A percentile compares a stretch with the other conserved stretches of the same genome.
Conservation (phyloP, 2,888 invertebrate species). For the Orchesellides sinensis region DNA sequence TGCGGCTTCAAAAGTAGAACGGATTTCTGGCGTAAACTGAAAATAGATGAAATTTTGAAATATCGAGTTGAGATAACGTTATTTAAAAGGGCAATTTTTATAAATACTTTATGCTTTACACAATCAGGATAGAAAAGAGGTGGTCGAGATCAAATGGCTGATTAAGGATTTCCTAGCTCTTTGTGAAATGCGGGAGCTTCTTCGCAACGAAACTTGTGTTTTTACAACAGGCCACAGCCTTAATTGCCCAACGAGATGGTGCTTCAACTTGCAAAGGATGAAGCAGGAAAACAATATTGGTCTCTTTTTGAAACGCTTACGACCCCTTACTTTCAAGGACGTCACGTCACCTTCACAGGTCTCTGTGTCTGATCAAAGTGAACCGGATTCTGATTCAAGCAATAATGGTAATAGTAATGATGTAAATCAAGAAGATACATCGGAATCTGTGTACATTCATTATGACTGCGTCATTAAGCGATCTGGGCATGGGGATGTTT, state of each 20-base stretch:
- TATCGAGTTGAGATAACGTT: too few relatives aligned
- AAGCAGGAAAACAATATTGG: conserved; percentile 53
- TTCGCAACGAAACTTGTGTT: conserved; percentile 39
- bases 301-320: conserved; percentile 36
- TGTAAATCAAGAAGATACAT: background rate
- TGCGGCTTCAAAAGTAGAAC: conserved; percentile 22
- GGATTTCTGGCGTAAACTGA: conserved; percentile 43
- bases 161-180: conserved; percentile 38
- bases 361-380: background rate
- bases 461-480: conserved; percentile 46
- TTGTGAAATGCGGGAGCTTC: conserved; percentile 41
- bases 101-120: background rate
- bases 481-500: conserved; percentile 37
- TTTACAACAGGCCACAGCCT: conserved; percentile 32
- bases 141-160: conserved; percentile 37
- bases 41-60: background rate
- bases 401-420: background rate
- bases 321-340: conserved; percentile 26
- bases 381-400: background rate
- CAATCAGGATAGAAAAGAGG: conserved; percentile 35
- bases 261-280: conserved; percentile 55
- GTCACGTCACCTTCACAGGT: background rate
- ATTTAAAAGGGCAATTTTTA: background rate
- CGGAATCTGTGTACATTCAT: conserved; percentile 44
- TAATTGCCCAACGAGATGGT: conserved; percentile 37